Evolutionary conservation across 2,113 vertebrate species (phyloP).

Genomic region (Ia io): DNA sequence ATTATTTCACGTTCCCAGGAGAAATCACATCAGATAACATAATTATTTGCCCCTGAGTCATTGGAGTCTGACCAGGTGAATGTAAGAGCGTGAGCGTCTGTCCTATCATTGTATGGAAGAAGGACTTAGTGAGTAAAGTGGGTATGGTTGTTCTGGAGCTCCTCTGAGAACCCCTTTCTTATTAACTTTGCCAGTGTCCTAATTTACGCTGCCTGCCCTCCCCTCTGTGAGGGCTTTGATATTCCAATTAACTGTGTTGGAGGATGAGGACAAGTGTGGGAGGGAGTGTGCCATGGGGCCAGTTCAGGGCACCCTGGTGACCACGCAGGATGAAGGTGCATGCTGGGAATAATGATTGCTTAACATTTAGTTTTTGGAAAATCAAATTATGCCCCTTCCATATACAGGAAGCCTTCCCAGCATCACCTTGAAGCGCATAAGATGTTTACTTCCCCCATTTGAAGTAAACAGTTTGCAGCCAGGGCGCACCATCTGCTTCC

Average conservation of each 20-base stretch:
- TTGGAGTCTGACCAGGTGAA: constrained; percentile 62
- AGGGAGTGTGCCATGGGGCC: neutral
- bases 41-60: constrained; percentile 60
- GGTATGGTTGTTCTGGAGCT: neutral
- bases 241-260: constrained; percentile 66
- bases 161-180: constrained; percentile 48
- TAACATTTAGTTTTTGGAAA: neutral
- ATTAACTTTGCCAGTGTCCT: constrained; percentile 64
- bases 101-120: constrained; percentile 36
- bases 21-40: constrained; percentile 58
- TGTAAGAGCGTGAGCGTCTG: constrained; percentile 70
- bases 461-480: neutral
- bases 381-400: neutral
- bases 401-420: neutral
- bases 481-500: neutral
- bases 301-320: neutral
- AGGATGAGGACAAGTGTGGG: constrained; percentile 23
- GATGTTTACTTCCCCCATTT: neutral
- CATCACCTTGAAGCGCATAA: neutral
- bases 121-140: neutral
- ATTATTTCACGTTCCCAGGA: constrained; percentile 64
- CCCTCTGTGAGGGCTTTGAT: constrained; percentile 59
- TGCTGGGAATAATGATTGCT: neutral
- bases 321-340: neutral
- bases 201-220: constrained; percentile 23